Conservation (phyloP, 2,113 vertebrate species). For the Dasyprocta punctata region DNA sequence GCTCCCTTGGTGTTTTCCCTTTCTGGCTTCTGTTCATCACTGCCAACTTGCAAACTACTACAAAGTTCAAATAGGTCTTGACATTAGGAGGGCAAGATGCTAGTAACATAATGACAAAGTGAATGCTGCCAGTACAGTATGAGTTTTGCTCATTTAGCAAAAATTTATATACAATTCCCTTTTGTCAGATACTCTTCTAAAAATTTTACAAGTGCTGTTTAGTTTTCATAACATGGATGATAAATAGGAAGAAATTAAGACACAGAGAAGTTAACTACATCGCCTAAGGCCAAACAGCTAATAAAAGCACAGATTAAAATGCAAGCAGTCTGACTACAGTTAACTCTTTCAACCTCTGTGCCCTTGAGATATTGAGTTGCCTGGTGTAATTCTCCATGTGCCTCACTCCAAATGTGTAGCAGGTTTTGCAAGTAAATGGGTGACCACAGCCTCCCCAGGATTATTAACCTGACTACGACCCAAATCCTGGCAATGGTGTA, state of each 20-base stretch:
- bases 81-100: neutral
- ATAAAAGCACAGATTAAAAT: constrained; percentile 27
- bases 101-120: neutral
- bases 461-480: neutral
- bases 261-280: neutral
- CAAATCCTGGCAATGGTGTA: neutral
- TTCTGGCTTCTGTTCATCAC: neutral
- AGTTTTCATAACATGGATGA: neutral
- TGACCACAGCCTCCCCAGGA: neutral
- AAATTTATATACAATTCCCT: neutral
- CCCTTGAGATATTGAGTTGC: neutral
- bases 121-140: neutral
- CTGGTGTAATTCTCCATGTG: neutral
- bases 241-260: constrained; percentile 28
- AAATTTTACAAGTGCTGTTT: constrained; percentile 35
- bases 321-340: neutral
- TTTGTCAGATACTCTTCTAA: constrained; percentile 7
- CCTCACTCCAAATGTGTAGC: neutral
- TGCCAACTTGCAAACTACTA: constrained; percentile 19
- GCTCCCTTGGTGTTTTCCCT: neutral
- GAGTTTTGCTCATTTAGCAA: constrained; percentile 10
- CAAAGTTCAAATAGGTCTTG: neutral
- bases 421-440: neutral
- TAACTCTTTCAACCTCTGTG: neutral
- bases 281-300: constrained; percentile 34